phyloP scores from a whole-genome alignment of 2,888 invertebrate species.

The Cecidostiba fungosa region DNA sequence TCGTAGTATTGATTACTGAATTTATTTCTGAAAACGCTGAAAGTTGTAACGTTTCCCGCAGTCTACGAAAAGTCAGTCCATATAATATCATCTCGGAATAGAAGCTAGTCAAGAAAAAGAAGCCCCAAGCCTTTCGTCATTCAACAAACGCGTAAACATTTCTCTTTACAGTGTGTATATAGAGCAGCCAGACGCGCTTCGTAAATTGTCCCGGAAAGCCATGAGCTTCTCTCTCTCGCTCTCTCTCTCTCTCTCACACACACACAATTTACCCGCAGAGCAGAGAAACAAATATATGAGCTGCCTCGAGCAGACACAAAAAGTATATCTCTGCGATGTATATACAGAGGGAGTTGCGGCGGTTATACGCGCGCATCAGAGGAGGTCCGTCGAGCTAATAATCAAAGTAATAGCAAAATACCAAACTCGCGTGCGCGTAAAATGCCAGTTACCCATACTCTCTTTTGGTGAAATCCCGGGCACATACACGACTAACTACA shows the following conservation, averaged over 20 bases:
- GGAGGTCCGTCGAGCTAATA: not conserved
- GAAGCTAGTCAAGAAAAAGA: not conserved
- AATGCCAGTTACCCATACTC: not conserved
- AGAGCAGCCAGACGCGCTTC: not conserved
- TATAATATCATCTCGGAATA: not conserved
- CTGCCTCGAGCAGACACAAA: conserved; percentile 5
- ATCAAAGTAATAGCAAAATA: not conserved
- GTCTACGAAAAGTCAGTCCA: not conserved
- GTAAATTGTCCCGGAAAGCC: conserved; percentile 1
- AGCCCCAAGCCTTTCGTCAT: not conserved
- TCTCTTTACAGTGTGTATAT: not conserved
- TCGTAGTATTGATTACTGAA: no score
- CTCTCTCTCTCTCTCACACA: not conserved
- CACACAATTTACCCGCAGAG: conserved; percentile 7
- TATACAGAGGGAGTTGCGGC: not conserved
- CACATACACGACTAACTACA: no score
- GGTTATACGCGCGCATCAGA: not conserved
- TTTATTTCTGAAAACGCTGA: no score
- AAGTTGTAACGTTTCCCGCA: no score
- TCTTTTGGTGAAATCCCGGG: not conserved
- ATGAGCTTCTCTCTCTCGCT: not conserved
- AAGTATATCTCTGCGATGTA: not conserved
- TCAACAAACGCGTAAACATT: conserved; percentile 17
- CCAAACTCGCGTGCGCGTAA: not conserved
- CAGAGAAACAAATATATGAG: conserved; percentile 6